phyloP scores from a whole-genome alignment of 2,888 invertebrate species.

The Brachypalpus laphriformis region DNA sequence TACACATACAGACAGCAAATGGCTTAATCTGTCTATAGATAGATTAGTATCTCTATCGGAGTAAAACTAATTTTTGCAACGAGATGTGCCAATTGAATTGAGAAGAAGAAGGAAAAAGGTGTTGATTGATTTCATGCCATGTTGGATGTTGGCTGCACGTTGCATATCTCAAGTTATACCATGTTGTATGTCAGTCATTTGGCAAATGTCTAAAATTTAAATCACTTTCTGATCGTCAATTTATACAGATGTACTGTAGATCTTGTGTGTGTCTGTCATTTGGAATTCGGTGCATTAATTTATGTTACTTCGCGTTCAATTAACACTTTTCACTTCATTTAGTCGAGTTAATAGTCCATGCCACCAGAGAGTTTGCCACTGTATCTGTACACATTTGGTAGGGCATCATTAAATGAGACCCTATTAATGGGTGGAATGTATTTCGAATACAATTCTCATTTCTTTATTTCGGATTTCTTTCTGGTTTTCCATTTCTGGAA shows the following conservation, averaged over 20 bases:
- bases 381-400: conserved; percentile 29
- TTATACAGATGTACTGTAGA: background rate
- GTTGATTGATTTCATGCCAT: conserved; percentile 69
- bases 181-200: conserved; percentile 55
- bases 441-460: conserved; percentile 37
- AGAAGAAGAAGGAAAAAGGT: conserved; percentile 41
- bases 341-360: conserved; percentile 73
- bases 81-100: conserved; percentile 42
- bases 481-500: conserved; percentile 33
- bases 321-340: conserved; percentile 75
- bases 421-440: conserved; percentile 69
- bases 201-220: conserved; percentile 62
- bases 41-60: conserved; percentile 11
- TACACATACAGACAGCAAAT: background rate
- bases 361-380: conserved; percentile 35
- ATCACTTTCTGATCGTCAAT: conserved; percentile 44
- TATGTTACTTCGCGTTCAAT: conserved; percentile 72
- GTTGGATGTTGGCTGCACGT: conserved; percentile 26
- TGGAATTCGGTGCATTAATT: conserved; percentile 64
- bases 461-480: conserved; percentile 3
- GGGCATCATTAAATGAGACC: conserved; percentile 70
- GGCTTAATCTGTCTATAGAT: conserved; percentile 12
- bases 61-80: conserved; percentile 1
- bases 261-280: conserved; percentile 31
- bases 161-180: conserved; percentile 20